These are phyloP conservation scores for Thelaira solivaga DNA, from an alignment of 2,888 invertebrate species.

Conservation along the genomic window DNA sequence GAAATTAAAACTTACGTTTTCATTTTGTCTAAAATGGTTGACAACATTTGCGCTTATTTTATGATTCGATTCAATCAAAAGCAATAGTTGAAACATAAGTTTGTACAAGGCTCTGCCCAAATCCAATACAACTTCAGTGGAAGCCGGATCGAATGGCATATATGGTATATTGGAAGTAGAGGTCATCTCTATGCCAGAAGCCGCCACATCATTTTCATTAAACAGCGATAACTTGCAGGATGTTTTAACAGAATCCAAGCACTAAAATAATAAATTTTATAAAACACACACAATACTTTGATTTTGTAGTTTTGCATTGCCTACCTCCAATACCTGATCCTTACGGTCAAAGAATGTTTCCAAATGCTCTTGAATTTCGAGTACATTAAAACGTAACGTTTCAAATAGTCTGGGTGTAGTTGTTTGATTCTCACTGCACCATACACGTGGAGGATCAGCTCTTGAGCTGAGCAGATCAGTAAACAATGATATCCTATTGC, in stretches of 20 bases:
- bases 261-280: constrained; percentile 78
- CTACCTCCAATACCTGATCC: constrained; percentile 90
- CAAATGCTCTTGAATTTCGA: constrained; percentile 96
- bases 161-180: constrained; percentile 70
- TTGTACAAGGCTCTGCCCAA: constrained; percentile 93
- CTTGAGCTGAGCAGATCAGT: constrained; percentile 80
- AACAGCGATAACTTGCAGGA: constrained; percentile 86
- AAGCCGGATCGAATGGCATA: constrained; percentile 79
- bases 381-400: constrained; percentile 89
- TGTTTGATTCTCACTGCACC: constrained; percentile 86
- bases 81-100: constrained; percentile 92
- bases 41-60: constrained; percentile 85
- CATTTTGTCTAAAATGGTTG: constrained; percentile 79
- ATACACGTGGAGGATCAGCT: constrained; percentile 91
- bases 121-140: constrained; percentile 87
- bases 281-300: not conserved
- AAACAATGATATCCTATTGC: constrained; percentile 79
- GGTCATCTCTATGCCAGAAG: constrained; percentile 77
- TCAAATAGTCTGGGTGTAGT: constrained; percentile 87
- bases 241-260: constrained; percentile 88
- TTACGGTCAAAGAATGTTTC: constrained; percentile 95
- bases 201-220: constrained; percentile 79
- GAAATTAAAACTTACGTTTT: constrained; percentile 77
- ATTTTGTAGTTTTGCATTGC: constrained; percentile 23
- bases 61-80: constrained; percentile 91